Evolutionary conservation across 92 coral and sea anemone genomes (phyloP), one percentile per base, ranked within the genome.

Genomic region (Paragorgia papillata): DNA sequence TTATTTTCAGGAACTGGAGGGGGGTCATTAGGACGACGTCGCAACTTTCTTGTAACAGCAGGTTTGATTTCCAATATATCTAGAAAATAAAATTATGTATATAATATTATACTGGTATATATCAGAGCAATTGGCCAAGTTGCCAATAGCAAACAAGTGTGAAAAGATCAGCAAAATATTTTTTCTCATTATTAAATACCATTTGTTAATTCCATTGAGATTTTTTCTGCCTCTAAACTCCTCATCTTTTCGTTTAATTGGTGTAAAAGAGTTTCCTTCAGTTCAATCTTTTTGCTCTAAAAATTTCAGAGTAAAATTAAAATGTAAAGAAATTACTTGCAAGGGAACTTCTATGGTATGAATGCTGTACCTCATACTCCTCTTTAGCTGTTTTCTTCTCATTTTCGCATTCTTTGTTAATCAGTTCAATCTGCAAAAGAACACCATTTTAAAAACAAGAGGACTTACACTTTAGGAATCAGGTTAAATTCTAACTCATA

Each of bases 1-100:
- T 95, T 97, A 1, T 95, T 95, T 67, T 95, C 99, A 1, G 98
- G 99, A 26, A 96, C 99, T 14, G 99, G 99, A 9, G 92, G 81
- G 13, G 99, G 99, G 57, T 95, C 99, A 66, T 95, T 95, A 0
- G 99, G 99, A 78, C 99, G 82, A 54, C 99, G 70, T 71, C 99
- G 84, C 46, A 95, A 92, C 58, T 95, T 95, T 85, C 99, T 85
- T 43, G 97, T 95, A 2, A 95, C 96, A 21, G 97, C 97, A 13
- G 98, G 99, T 53, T 95, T 95, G 13, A 92, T 91, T 65, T 95
- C 99, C 34, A 95, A 91, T 31, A 96, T 91, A 70, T 94, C 98
- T 94, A 80, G 3, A 54, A 19, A 18, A 43, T 27, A 60, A 9
- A 48, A 31, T 39, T 3, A 10, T n/a, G 29, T 15, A 5, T 2